A percentile compares a stretch with the other conserved stretches of the same genome.
phyloP scores from a whole-genome alignment of 2,888 invertebrate genomes.

The Perizoma flavofasciatum region DNA sequence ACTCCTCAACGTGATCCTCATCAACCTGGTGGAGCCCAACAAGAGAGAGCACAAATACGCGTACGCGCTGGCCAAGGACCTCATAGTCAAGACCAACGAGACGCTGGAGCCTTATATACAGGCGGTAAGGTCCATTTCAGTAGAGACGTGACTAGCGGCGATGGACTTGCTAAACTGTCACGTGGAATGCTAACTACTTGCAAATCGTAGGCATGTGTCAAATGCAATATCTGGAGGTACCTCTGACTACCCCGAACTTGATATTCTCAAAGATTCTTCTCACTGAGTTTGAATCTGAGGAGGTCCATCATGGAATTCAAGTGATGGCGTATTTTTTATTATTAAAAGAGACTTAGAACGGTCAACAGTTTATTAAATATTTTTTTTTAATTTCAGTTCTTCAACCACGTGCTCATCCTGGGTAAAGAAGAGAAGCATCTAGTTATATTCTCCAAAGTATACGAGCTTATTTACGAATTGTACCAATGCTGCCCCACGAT shows the following conservation, averaged over 20 bases:
- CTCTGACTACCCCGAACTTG: no score
- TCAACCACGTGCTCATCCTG: slow-evolving; percentile 96
- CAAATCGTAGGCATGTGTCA: no score
- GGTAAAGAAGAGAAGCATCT: slow-evolving; percentile 94
- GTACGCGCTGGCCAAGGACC: slow-evolving; percentile 94
- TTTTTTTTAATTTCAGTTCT: slow-evolving; percentile 87
- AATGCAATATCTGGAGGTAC: no score
- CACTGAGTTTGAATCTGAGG: no score
- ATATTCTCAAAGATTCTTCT: no score
- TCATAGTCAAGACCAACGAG: slow-evolving; percentile 95
- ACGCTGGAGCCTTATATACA: slow-evolving; percentile 97
- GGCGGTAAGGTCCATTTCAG: slow-evolving; percentile 87
- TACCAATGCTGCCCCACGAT: slow-evolving; percentile 96
- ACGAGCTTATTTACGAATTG: slow-evolving; percentile 97
- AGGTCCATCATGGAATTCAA: no score
- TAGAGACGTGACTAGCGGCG: no score
- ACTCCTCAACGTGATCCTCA: slow-evolving; percentile 95
- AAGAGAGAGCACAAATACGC: slow-evolving; percentile 95
- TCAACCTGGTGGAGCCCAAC: slow-evolving; percentile 96
- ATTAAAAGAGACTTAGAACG: neutral
- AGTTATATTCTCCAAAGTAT: slow-evolving; percentile 92
- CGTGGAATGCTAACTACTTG: no score
- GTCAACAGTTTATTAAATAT: neutral
- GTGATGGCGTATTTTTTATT: no score
- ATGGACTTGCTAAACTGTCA: neutral